These are phyloP conservation scores for Epizoanthus ramosus DNA, from an alignment of 92 coral and sea anemone genomes.

Conservation along the genomic window DNA sequence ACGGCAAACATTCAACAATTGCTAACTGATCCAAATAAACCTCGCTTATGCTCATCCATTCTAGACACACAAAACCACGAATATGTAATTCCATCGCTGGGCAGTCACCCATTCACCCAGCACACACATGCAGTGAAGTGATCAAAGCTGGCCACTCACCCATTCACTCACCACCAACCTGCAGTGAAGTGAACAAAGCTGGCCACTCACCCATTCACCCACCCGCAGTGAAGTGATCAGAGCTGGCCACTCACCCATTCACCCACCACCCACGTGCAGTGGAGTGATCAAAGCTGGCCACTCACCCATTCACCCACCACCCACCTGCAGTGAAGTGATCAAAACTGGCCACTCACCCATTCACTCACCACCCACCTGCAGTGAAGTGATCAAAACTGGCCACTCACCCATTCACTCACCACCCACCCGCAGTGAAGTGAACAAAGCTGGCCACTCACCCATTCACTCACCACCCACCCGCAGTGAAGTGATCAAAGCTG, in stretches of 20 bases:
- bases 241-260: neutral
- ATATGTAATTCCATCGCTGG: neutral
- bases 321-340: neutral
- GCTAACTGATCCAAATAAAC: neutral
- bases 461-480: neutral
- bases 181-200: neutral
- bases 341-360: neutral
- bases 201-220: neutral
- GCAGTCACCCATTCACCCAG: neutral
- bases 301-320: neutral
- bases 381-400: neutral
- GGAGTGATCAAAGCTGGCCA: neutral
- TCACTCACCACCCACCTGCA: neutral
- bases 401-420: neutral
- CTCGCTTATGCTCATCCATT: neutral
- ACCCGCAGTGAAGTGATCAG: neutral
- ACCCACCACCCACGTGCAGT: neutral
- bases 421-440: neutral
- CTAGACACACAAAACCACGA: neutral
- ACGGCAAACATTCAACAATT: neutral
- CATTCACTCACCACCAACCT: neutral
- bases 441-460: neutral
- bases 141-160: neutral
- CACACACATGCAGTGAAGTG: neutral
- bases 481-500: neutral